Base-by-base conservation (phyloP, 2,797 vertebrate genomes). In the Thaleichthys pacificus region DNA sequence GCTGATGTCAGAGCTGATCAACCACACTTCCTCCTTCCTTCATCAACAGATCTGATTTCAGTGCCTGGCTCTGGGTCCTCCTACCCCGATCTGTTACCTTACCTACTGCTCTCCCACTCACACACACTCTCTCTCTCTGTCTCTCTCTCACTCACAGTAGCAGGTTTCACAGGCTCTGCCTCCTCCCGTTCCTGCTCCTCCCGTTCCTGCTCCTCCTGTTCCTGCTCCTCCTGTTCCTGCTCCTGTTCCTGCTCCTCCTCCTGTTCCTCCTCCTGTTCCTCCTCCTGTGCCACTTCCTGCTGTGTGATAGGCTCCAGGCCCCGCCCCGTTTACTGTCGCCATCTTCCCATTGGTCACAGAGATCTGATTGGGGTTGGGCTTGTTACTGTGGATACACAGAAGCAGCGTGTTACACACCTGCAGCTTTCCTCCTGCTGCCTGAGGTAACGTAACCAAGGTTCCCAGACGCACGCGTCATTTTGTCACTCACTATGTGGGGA, bases 341-440 rank as follows among this genome's bases (percentile, higher is more conserved):
- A 96, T 95, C 82, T 98, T 99, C 77, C 95, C 95, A 35, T 94
- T 98, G 90, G 92, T 96, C 89, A 93, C 91, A 3, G 95, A 95
- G 91, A 99, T 96, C 92, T 98, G 97, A 92, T 98, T 98, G 80
- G 97, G 97, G 91, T 97, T 99, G 89, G 97, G 96, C 91, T 99
- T 99, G 91, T 98, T 99, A 92, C 97, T 99, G 94, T 71, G 26
- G 21, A 73, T 21, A 75, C 42, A 54, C 49, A 2, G 26, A 60
- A 19, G 12, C 8, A 17, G 11, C 65, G 19, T 32, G 62, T 47
- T 21, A 69, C 76, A 61, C 65, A 73, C 78, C 35, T 38, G 73
- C 62, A 35, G 54, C 69, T 54, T 51, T 19, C 26, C 9, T 70
- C 26, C 32, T 2, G 54, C 72, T 26, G 62, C 15, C 56, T 11